A percentile compares a stretch with the other conserved stretches of the same genome.
Evolutionary conservation across 1,140 invertebrate species (phyloP).

Genomic region (Bombus confusus): DNA sequence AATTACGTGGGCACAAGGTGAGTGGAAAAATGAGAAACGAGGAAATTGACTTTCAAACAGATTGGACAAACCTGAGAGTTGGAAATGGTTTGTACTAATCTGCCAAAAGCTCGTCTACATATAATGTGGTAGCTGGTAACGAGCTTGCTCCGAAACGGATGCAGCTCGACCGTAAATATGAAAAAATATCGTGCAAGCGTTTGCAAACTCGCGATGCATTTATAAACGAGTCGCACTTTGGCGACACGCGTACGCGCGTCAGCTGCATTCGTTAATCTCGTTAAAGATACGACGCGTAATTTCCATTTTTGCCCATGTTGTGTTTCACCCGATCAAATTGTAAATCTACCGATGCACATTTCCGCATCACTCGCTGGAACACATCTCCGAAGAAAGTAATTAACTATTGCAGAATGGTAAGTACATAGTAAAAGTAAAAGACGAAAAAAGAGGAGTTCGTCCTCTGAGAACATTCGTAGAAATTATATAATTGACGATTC

Average conservation of each 20-base stretch:
- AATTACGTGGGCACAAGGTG: neutral
- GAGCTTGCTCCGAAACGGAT: constrained; percentile 16
- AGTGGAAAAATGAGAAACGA: constrained; percentile 21
- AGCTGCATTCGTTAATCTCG: neutral
- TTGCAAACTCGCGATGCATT: neutral
- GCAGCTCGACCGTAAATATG: constrained; percentile 1
- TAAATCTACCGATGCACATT: neutral
- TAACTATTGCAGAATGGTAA: neutral
- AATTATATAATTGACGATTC: constrained; percentile 9
- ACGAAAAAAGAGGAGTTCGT: neutral
- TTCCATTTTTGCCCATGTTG: neutral
- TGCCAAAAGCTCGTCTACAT: neutral
- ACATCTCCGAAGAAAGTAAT: neutral
- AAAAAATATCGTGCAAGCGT: neutral
- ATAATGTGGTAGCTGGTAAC: constrained; percentile 18
- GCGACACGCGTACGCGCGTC: neutral
- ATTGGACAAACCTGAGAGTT: constrained; percentile 11
- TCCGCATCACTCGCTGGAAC: neutral
- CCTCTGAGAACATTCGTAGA: too few relatives aligned
- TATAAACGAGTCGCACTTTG: neutral
- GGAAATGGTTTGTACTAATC: neutral
- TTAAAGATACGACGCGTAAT: neutral
- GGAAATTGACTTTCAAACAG: constrained; percentile 22
- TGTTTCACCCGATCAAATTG: neutral
- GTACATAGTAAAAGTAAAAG: neutral